Evolutionary conservation across 2,797 vertebrate genomes (phyloP), one percentile per base, ranked within the genome.

Genomic region (Melanotaenia pygmaea): DNA sequence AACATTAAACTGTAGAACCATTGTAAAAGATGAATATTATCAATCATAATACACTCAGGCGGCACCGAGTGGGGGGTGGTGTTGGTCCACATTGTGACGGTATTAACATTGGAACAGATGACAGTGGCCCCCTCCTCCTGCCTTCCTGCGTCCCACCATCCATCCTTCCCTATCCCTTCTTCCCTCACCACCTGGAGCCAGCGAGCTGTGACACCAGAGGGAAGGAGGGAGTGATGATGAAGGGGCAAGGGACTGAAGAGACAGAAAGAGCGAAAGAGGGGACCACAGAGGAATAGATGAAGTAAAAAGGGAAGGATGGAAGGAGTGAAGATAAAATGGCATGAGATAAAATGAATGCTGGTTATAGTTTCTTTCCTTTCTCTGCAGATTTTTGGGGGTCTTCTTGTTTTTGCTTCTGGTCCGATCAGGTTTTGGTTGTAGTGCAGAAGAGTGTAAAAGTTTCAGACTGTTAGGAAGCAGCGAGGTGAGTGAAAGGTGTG

Each of bases 121-220:
- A 94, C 72, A 76, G 71, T 74, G 68, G 26, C 79, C 26, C 64
- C 70, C 54, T 51, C 70, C 67, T 62, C 72, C 79, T 61, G 67
- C 68, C 80, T 71, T 77, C 75, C 72, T 82, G 74, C 83, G 63
- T 78, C 65, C 83, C 77, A 85, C 83, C 69, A 70, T 89, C 77
- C 79, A 50, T 86, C 81, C 86, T 70, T 86, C 84, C 83, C 82
- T 83, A 35, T 89, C 87, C 81, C 85, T 81, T 45, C 78, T 84
- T 91, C 91, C 89, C 89, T 86, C 89, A 83, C 91, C 94, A 95
- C 94, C 94, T 95, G 94, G 92, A 94, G 88, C 90, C 88, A 92
- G 91, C 87, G 92, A 94, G 91, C 89, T 84, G 75, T 94, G 92
- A 94, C 93, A 92, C 91, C 90, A 70, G 86, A 88, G 92, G 90